Base-by-base conservation (phyloP, 2,797 vertebrate species). In the Coendou prehensilis region DNA sequence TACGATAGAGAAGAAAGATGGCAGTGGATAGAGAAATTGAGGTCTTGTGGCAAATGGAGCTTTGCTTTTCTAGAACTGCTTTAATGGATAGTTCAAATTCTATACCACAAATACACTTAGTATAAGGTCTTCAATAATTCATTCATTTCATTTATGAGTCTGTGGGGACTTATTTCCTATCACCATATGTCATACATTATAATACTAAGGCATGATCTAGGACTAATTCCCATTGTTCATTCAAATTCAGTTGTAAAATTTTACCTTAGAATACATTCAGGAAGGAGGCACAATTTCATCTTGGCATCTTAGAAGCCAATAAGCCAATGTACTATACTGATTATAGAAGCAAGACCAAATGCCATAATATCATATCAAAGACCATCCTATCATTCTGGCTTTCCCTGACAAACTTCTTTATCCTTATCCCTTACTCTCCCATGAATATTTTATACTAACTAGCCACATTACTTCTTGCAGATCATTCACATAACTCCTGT, bases 21-120 rank as follows among this genome's bases (percentile, higher is more conserved):
- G 82, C 52, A 61, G 5, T 71, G 20, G 33, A 71, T 37, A 92
- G 94, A 75, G 79, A 94, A 86, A 71, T 26, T 67, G 64, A 76
- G 13, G 13, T 88, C 78, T 69, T 93, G 6, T 45, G 57, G 67
- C 41, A 90, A 95, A 95, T 45, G 33, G 30, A 50, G 9, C 20
- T 87, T 91, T 81, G 14, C 86, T 97, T 85, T 87, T 83, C 33
- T 54, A 85, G 22, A 81, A 80, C 15, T 56, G 6, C 30, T 94
- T 89, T 79, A 91, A 33, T 73, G 59, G 33, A 47, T 13, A 88
- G 57, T 33, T 95, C 59, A 78, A 61, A 54, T 82, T 85, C 56
- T 67, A 47, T 6, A 75, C n/a, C 20, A 89, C 14, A 95, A 33
- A 76, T 80, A 97, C 91, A 96, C 87, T 91, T 76, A 95, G 85